phyloP scores from a whole-genome alignment of 1,140 invertebrate genomes.

The Lucilia cuprina region DNA sequence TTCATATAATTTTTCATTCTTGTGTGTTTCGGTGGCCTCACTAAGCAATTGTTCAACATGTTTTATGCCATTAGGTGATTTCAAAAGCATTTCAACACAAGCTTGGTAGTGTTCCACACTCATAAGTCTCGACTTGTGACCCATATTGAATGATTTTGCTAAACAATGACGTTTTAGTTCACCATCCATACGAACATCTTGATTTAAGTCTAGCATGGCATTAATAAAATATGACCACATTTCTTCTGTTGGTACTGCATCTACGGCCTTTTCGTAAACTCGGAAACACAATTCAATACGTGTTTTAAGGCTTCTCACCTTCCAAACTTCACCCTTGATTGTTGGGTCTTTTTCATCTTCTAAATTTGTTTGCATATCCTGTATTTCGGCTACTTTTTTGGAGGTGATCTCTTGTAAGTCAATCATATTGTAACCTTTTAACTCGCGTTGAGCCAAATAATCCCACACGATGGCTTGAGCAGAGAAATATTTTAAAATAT shows the following conservation, averaged over 20 bases:
- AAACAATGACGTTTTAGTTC: conserved; percentile 46
- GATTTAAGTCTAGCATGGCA: conserved; percentile 51
- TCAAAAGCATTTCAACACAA: conserved; percentile 47
- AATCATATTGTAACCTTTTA: conserved; percentile 49
- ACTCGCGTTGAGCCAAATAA: conserved; percentile 52
- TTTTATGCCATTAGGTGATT: conserved; percentile 41
- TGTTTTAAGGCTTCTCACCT: conserved; percentile 44
- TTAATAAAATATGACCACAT: conserved; percentile 46
- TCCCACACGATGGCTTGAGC: conserved; percentile 54
- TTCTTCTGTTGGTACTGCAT: conserved; percentile 39
- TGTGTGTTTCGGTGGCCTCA: conserved; percentile 46
- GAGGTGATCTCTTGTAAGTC: conserved; percentile 44
- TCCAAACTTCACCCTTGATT: conserved; percentile 27
- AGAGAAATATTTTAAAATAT: conserved; percentile 51
- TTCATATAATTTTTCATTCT: conserved; percentile 47
- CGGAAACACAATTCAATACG: conserved; percentile 51
- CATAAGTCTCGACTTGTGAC: conserved; percentile 51
- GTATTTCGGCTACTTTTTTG: conserved; percentile 19
- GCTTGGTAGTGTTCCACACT: conserved; percentile 48
- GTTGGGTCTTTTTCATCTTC: neutral
- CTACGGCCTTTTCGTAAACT: conserved; percentile 53
- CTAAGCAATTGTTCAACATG: conserved; percentile 45
- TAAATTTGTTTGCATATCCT: neutral
- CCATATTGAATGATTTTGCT: conserved; percentile 51
- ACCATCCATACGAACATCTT: conserved; percentile 45